phyloP scores from a whole-genome alignment of 2,888 invertebrate genomes.

The Ormyrus labotus region DNA sequence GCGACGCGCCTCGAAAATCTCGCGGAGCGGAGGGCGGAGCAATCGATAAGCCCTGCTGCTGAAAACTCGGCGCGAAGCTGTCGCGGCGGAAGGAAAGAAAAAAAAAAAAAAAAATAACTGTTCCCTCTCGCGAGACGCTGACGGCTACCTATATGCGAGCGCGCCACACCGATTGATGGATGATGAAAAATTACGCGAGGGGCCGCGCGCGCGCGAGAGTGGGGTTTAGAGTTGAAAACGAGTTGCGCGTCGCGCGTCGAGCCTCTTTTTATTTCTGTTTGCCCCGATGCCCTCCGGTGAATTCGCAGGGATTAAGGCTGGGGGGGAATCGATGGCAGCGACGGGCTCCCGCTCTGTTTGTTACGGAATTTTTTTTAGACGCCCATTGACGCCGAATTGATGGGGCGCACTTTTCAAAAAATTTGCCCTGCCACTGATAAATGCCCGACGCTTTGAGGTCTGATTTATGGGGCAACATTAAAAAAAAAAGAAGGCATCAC shows the following conservation, averaged over 20 bases:
- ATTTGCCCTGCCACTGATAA: too few species aligned
- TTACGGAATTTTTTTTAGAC: not conserved
- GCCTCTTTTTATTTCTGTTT: not conserved
- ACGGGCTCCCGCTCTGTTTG: not conserved
- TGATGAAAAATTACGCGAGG: conserved; percentile 45
- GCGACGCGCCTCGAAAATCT: not conserved
- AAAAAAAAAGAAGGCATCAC: not conserved
- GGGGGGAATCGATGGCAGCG: not conserved
- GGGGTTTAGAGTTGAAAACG: conserved; percentile 3
- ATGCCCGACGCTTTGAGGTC: too few species aligned
- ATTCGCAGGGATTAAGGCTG: conserved; percentile 11
- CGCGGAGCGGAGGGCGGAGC: not conserved
- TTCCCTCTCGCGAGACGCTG: not conserved
- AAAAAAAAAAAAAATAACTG: not conserved
- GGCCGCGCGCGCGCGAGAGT: not conserved
- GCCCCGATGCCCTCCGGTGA: not conserved
- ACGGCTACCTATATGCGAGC: not conserved
- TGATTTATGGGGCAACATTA: too few species aligned
- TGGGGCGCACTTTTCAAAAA: not conserved
- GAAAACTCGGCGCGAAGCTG: conserved; percentile 13
- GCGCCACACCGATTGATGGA: conserved; percentile 35
- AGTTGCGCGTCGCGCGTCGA: not conserved
- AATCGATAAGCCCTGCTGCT: conserved; percentile 15
- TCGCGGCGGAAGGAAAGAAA: not conserved
- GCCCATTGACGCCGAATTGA: not conserved